Evolutionary conservation across 2,888 invertebrate species (phyloP).

Genomic region (Malthinus seriepunctatus): DNA sequence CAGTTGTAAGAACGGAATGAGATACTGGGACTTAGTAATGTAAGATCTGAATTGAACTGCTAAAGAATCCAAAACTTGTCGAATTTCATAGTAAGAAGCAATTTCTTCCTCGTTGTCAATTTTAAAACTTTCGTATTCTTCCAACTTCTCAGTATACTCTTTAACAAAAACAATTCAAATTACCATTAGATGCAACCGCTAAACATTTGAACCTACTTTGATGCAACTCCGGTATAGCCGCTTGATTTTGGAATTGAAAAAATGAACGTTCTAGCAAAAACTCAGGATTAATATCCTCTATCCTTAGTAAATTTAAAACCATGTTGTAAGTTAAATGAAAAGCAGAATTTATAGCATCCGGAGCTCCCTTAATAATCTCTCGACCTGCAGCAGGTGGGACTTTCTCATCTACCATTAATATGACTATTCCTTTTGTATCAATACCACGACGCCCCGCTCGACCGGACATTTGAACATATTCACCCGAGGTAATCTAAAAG

Average conservation of each 20-base stretch:
- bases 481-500: conserved; percentile 84
- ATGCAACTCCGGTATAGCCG: conserved; percentile 86
- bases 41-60: conserved; percentile 76
- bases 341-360: conserved; percentile 97
- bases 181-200: not conserved
- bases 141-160: conserved; percentile 71
- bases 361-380: conserved; percentile 79
- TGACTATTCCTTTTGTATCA: conserved; percentile 96
- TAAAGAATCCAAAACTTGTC: conserved; percentile 77
- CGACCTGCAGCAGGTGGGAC: conserved; percentile 79
- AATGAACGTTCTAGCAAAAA: conserved; percentile 99
- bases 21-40: conserved; percentile 83
- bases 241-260: conserved; percentile 98
- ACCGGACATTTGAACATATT: conserved; percentile 99
- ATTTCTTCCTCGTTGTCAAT: conserved; percentile 77
- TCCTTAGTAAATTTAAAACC: conserved; percentile 94
- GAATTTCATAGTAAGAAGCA: conserved; percentile 81
- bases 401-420: conserved; percentile 98
- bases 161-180: conserved; percentile 34
- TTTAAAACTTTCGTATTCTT: conserved; percentile 64
- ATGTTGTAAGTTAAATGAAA: conserved; percentile 99
- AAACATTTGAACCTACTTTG: conserved; percentile 65
- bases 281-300: conserved; percentile 99
- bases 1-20: conserved; percentile 92
- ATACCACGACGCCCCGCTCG: conserved; percentile 96